These are phyloP conservation scores for Erannis defoliaria DNA, from an alignment of 2,888 invertebrate species.

Conservation along the genomic window DNA sequence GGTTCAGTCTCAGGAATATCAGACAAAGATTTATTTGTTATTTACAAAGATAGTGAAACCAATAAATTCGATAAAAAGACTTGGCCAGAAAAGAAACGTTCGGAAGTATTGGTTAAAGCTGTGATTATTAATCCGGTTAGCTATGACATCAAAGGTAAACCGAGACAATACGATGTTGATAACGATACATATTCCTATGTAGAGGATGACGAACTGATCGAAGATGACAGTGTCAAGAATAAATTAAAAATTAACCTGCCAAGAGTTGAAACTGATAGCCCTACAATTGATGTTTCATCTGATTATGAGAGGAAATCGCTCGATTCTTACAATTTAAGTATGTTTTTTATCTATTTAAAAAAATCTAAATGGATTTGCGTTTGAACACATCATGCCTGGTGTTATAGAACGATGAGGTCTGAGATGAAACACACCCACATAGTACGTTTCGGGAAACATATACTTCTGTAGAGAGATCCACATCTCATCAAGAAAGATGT, in stretches of 20 bases:
- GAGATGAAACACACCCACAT: too few species aligned
- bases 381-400: too few species aligned
- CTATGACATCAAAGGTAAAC: conserved; percentile 20
- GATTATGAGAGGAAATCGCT: conserved; percentile 62
- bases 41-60: conserved; percentile 67
- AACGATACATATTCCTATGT: conserved; percentile 38
- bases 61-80: conserved; percentile 46
- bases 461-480: too few species aligned
- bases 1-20: conserved; percentile 50
- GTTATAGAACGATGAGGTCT: too few species aligned
- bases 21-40: conserved; percentile 68
- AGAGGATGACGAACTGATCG: conserved; percentile 46
- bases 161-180: conserved; percentile 20
- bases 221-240: conserved; percentile 57
- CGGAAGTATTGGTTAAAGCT: conserved; percentile 48
- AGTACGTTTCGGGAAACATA: too few species aligned
- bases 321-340: conserved; percentile 56
- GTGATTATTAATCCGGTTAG: conserved; percentile 41
- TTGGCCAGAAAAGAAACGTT: conserved; percentile 44
- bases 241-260: conserved; percentile 65
- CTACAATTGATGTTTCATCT: conserved; percentile 52
- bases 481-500: too few species aligned
- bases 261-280: conserved; percentile 55
- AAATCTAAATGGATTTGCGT: too few species aligned
- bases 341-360: conserved; percentile 6